These are phyloP conservation scores for Reticulitermes speratus DNA, from an alignment of 1,140 invertebrate species.

Conservation along the genomic window DNA sequence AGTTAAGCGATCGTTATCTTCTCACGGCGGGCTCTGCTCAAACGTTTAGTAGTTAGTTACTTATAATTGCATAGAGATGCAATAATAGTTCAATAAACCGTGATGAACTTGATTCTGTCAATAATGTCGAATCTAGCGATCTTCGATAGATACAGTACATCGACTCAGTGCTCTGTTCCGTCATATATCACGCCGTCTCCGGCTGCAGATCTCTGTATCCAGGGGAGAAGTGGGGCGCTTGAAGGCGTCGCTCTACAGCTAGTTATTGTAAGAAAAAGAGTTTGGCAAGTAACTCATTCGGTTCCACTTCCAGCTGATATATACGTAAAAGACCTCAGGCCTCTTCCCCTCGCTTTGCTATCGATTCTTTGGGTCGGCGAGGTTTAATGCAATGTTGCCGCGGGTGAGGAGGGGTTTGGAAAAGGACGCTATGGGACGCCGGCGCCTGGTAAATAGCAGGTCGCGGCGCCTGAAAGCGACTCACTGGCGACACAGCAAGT, in stretches of 20 bases:
- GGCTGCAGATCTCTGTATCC: no score
- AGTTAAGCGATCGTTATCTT: no score
- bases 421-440: constrained; percentile 22
- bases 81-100: no score
- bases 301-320: constrained; percentile 14
- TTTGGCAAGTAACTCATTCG: neutral
- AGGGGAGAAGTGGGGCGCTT: neutral
- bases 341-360: neutral
- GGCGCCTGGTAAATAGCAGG: constrained; percentile 23
- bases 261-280: constrained; percentile 1
- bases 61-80: no score
- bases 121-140: no score
- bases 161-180: no score
- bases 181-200: no score
- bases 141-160: no score
- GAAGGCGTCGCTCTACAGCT: neutral
- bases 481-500: constrained; percentile 14
- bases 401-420: constrained; percentile 15
- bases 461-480: constrained; percentile 23
- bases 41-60: no score
- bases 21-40: no score
- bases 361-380: constrained; percentile 24
- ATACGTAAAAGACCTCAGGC: neutral
- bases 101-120: no score
- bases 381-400: constrained; percentile 24